phyloP scores from a whole-genome alignment of 2,888 invertebrate species.

The Zygothrica quintamaculata region DNA sequence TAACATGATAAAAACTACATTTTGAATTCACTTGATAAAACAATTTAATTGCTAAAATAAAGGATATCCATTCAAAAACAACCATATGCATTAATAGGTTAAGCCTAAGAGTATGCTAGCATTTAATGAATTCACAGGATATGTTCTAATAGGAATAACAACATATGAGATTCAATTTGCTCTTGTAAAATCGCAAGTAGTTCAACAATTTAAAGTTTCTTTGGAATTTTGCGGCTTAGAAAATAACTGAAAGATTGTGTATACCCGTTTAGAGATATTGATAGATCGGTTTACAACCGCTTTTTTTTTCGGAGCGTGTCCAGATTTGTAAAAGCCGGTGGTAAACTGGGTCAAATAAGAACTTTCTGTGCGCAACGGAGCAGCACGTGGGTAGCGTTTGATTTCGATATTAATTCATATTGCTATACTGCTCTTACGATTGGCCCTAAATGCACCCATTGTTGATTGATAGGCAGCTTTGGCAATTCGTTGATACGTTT shows the following conservation, averaged over 20 bases:
- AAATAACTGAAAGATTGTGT: background rate
- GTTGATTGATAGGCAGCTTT: conserved; percentile 7
- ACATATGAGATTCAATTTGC: no score
- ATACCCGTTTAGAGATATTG: background rate
- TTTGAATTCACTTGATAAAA: no score
- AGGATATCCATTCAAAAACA: background rate
- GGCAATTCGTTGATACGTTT: conserved; percentile 15
- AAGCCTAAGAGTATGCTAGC: conserved; percentile 23
- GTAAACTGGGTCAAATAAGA: conserved; percentile 57
- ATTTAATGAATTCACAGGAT: no score
- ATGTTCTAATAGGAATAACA: no score
- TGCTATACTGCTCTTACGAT: conserved; percentile 3
- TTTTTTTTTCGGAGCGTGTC: conserved; percentile 23
- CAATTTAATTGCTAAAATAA: background rate
- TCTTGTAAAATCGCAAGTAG: no score
- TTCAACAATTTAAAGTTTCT: no score
- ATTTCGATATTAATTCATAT: conserved; percentile 1
- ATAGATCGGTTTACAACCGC: background rate
- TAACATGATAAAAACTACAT: background rate
- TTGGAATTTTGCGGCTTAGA: no score
- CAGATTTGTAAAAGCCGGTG: conserved; percentile 21
- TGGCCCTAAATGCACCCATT: conserved; percentile 14
- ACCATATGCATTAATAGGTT: background rate
- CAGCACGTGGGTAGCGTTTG: conserved; percentile 27
- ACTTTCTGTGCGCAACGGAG: conserved; percentile 48